Evolutionary conservation across 2,888 invertebrate genomes (phyloP).

Genomic region (Drosophila testacea): DNA sequence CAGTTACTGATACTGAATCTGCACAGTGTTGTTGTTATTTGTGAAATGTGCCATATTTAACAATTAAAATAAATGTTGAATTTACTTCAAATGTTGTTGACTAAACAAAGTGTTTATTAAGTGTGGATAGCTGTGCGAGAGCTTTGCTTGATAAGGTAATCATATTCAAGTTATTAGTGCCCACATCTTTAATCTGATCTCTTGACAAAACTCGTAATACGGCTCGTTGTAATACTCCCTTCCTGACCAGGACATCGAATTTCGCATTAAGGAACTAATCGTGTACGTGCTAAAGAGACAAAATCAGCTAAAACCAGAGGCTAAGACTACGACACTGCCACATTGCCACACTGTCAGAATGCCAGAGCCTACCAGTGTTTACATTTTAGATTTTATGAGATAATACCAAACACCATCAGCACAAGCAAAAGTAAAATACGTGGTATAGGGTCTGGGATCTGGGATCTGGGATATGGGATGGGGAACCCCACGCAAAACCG

Average conservation of each 20-base stretch:
- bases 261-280: conserved; percentile 63
- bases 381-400: conserved; percentile 78
- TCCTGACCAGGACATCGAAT: conserved; percentile 42
- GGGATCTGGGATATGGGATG: background rate
- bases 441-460: background rate
- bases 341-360: conserved; percentile 1
- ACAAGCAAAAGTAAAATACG: conserved; percentile 18
- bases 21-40: background rate
- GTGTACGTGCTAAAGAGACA: conserved; percentile 69
- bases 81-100: background rate
- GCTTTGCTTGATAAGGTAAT: conserved; percentile 36
- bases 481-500: conserved; percentile 37
- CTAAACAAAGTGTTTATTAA: conserved; percentile 13
- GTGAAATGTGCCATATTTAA: conserved; percentile 11
- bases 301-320: conserved; percentile 36
- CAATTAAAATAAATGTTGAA: background rate
- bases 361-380: conserved; percentile 67
- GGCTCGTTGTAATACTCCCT: background rate
- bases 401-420: conserved; percentile 70
- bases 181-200: background rate
- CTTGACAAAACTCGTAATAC: conserved; percentile 16
- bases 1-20: background rate
- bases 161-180: background rate
- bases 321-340: conserved; percentile 6
- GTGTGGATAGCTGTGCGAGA: conserved; percentile 7